Base-by-base conservation (phyloP, 2,113 vertebrate genomes). In the Progne subis region DNA sequence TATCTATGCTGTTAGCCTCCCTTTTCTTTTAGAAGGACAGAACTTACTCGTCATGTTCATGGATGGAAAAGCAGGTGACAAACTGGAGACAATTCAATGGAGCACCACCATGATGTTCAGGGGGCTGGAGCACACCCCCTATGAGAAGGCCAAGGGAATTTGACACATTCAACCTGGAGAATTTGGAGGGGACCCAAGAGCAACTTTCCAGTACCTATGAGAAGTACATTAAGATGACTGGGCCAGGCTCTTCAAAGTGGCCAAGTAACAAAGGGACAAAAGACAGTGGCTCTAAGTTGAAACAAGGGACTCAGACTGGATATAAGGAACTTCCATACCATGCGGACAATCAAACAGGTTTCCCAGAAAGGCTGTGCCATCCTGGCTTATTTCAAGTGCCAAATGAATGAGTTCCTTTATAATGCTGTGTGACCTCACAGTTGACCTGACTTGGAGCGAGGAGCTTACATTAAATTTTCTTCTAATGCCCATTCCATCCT, bases 51-150 rank as follows among this genome's bases (percentile, higher is more conserved):
- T 26, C 6, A 65, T 3, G 4, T 21, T 64, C 53, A 52, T 6
- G 24, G 56, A 72, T 12, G 6, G 20, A 49, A 56, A 70, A 49
- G 8, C 26, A 41, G 20, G 16, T 6, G 31, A 67, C 1, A 3
- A 75, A 75, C 11, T 55, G 34, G 23, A 68, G 12, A 69, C 18
- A 49, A 18, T 39, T 50, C 43, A 78, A 2, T 31, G 47, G 24
- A 67, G 11, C 20, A 60, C 5, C 8, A 80, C 6, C 5, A 52
- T 56, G 46, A 77, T 37, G 25, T 21, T 49, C 9, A 47, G 4
- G 12, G 18, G 31, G 29, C 10, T 85, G n/a, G 4, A 59, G 19
- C 14, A 68, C 50, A 53, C 0, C 0, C 3, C 12, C 5, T 21
- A 0, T 1, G 4, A 76, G 57, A 79, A 63, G 18, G 17, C 14